A percentile compares a stretch with the other conserved stretches of the same genome.
Evolutionary conservation across 2,113 vertebrate species (phyloP).

Genomic region (Probosciger aterrimus): DNA sequence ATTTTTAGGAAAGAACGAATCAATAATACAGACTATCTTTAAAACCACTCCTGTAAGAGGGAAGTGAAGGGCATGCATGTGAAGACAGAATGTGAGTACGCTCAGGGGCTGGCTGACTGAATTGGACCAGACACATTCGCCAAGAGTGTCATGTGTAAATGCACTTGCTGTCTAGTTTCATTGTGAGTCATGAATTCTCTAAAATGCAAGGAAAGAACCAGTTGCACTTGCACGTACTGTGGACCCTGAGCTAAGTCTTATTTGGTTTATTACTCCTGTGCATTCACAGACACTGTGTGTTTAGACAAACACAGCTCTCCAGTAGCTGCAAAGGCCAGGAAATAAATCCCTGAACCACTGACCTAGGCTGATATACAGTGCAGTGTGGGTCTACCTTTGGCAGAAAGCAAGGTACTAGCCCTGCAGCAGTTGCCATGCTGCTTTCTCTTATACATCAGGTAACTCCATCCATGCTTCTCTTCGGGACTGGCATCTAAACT

Average conservation of each 20-base stretch:
- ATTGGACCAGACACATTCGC: not conserved
- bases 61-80: not conserved
- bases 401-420: not conserved
- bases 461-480: not conserved
- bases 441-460: not conserved
- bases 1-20: not conserved
- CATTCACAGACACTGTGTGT: not conserved
- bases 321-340: not conserved
- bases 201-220: not conserved
- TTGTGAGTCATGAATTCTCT: not conserved
- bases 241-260: not conserved
- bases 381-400: fast-evolving
- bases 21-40: not conserved
- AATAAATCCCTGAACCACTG: not conserved
- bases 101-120: not conserved
- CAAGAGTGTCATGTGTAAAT: not conserved
- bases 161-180: constrained; percentile 27
- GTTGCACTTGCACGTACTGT: not conserved
- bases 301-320: not conserved
- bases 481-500: not conserved
- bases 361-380: not conserved
- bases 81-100: fast-evolving
- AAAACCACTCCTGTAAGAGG: not conserved
- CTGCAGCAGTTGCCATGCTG: not conserved
- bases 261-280: not conserved